Percentiles rank a stretch among this genome's conserved stretches.
phyloP scores from a whole-genome alignment of 2,797 vertebrate genomes.

The Tamandua tetradactyla region DNA sequence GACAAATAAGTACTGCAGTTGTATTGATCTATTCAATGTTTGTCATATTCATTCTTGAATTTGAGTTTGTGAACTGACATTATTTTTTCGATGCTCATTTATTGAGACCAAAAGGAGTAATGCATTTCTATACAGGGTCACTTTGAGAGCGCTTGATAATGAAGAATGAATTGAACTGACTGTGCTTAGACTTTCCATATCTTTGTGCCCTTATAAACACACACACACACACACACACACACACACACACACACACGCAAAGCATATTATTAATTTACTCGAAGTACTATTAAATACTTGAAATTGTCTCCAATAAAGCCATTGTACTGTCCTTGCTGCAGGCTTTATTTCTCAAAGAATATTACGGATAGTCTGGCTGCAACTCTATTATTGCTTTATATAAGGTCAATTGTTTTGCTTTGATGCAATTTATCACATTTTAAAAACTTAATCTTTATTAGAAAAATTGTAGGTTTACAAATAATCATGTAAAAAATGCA shows the following conservation, averaged over 20 bases:
- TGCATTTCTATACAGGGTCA: neutral
- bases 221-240: neutral
- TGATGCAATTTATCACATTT: neutral
- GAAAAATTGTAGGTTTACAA: too few species aligned
- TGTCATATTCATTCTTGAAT: neutral
- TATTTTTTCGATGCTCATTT: neutral
- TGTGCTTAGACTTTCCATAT: neutral
- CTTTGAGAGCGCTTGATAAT: neutral
- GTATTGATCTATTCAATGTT: neutral
- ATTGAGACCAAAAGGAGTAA: neutral
- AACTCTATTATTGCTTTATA: neutral
- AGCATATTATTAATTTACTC: neutral
- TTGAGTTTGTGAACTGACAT: neutral
- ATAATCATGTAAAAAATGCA: too few species aligned
- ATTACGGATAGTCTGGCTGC: slow-evolving; percentile 49
- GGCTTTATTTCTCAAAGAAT: slow-evolving; percentile 49
- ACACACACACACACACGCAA: neutral
- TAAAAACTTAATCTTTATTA: too few species aligned
- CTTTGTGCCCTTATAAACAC: neutral
- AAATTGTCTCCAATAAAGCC: neutral
- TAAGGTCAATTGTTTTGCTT: slow-evolving; percentile 44
- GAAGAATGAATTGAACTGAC: neutral
- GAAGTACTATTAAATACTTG: neutral
- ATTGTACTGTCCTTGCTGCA: neutral
- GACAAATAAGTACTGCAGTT: neutral